Evolutionary conservation across 2,888 invertebrate genomes (phyloP).

Genomic region (Himalopsyche tibetana): DNA sequence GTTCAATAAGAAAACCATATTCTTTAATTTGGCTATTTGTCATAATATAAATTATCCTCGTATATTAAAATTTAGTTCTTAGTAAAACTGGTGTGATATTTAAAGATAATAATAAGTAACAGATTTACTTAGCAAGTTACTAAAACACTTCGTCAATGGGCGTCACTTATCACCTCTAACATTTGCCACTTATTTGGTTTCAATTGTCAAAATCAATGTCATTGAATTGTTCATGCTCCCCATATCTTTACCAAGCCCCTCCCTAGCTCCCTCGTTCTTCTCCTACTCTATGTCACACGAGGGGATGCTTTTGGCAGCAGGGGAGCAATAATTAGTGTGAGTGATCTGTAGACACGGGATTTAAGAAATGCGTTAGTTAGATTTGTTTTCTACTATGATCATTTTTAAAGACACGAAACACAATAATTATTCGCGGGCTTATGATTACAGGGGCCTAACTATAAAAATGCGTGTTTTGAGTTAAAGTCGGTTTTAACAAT

Average conservation of each 20-base stretch:
- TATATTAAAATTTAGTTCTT: too few species aligned
- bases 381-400: slow-evolving; percentile 32
- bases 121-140: not conserved
- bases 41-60: too few species aligned
- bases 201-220: slow-evolving; percentile 52
- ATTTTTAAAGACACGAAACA: not conserved
- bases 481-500: too few species aligned
- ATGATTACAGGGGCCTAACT: too few species aligned
- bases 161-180: slow-evolving; percentile 9
- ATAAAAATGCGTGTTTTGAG: too few species aligned
- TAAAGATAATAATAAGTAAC: too few species aligned
- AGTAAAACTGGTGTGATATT: too few species aligned
- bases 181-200: slow-evolving; percentile 35
- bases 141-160: not conserved
- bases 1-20: too few species aligned
- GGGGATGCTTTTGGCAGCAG: slow-evolving; percentile 37
- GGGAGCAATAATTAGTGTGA: slow-evolving; percentile 48
- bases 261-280: not conserved
- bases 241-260: not conserved
- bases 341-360: slow-evolving; percentile 44
- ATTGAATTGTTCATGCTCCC: slow-evolving; percentile 27
- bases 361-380: slow-evolving; percentile 19
- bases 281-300: not conserved
- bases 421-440: not conserved
- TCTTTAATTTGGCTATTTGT: too few species aligned